Conservation (phyloP, 2,113 vertebrate species). For the Platysternon megacephalum region DNA sequence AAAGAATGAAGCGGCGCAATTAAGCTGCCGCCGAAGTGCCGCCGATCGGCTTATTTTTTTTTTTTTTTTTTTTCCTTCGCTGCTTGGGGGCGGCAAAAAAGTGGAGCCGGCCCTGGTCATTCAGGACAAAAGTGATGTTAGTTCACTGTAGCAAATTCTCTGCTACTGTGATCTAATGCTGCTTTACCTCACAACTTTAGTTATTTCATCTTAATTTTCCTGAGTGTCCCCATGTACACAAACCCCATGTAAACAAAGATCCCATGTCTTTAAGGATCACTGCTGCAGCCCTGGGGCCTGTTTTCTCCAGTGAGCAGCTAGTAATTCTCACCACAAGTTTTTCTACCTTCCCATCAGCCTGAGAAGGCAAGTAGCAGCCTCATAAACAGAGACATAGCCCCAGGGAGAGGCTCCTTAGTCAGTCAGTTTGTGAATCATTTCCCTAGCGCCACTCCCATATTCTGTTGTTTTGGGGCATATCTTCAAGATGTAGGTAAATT, state of each 20-base stretch:
- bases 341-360: conserved; percentile 11
- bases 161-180: neutral
- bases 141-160: neutral
- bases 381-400: neutral
- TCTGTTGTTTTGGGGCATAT: neutral
- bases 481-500: neutral
- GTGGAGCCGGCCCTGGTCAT: neutral
- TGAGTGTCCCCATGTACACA: neutral
- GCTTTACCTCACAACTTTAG: neutral
- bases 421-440: conserved; percentile 21
- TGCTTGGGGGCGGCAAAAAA: too few relatives aligned
- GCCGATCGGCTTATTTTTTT: too few relatives aligned
- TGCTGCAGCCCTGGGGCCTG: neutral
- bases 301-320: conserved; percentile 6
- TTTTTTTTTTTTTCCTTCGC: too few relatives aligned
- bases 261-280: neutral
- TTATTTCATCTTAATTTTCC: neutral
- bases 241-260: neutral
- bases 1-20: too few relatives aligned
- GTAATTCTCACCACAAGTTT: neutral
- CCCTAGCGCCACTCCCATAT: neutral
- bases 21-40: too few relatives aligned
- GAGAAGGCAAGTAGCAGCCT: neutral
- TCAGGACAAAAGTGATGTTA: neutral
- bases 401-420: conserved; percentile 17